Conservation (phyloP, 2,888 invertebrate species). For the Zygogramma bicolorata region DNA sequence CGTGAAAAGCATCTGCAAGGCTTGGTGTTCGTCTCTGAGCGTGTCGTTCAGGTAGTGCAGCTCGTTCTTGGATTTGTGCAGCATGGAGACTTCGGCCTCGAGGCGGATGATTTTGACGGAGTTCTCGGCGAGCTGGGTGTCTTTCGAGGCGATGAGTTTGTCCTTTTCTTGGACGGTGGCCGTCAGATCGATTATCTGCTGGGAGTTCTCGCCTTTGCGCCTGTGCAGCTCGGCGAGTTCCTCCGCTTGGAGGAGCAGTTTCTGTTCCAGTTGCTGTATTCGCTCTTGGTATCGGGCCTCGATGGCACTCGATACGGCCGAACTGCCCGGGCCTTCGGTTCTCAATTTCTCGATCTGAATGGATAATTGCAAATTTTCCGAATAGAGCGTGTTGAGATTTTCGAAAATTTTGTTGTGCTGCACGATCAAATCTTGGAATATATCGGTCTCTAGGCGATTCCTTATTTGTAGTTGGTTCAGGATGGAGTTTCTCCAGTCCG, state of each 20-base stretch:
- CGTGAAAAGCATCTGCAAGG: slow-evolving; percentile 90
- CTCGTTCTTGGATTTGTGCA: slow-evolving; percentile 79
- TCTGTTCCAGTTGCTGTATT: slow-evolving; percentile 85
- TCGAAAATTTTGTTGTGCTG: slow-evolving; percentile 91
- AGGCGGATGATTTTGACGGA: slow-evolving; percentile 75
- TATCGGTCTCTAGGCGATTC: slow-evolving; percentile 80
- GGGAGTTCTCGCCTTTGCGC: slow-evolving; percentile 91
- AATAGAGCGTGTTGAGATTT: slow-evolving; percentile 81
- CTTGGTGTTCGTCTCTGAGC: slow-evolving; percentile 93
- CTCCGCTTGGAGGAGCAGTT: slow-evolving; percentile 88
- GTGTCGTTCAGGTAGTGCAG: slow-evolving; percentile 88
- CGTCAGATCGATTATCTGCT: slow-evolving; percentile 92
- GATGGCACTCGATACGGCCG: slow-evolving; percentile 55
- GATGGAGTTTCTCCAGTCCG: slow-evolving; percentile 78
- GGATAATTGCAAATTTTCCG: slow-evolving; percentile 87
- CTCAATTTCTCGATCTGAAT: slow-evolving; percentile 87
- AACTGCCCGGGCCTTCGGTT: slow-evolving; percentile 66
- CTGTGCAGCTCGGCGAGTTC: slow-evolving; percentile 92
- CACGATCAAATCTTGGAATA: slow-evolving; percentile 83
- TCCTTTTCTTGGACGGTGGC: slow-evolving; percentile 87
- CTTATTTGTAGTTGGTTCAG: slow-evolving; percentile 78
- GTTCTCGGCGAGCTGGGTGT: slow-evolving; percentile 73
- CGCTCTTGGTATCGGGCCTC: slow-evolving; percentile 65
- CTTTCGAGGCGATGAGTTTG: slow-evolving; percentile 79
- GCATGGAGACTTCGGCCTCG: slow-evolving; percentile 80